A percentile compares a stretch with the other conserved stretches of the same genome.
phyloP scores from a whole-genome alignment of 2,888 invertebrate genomes.

The Beris chalybata region DNA sequence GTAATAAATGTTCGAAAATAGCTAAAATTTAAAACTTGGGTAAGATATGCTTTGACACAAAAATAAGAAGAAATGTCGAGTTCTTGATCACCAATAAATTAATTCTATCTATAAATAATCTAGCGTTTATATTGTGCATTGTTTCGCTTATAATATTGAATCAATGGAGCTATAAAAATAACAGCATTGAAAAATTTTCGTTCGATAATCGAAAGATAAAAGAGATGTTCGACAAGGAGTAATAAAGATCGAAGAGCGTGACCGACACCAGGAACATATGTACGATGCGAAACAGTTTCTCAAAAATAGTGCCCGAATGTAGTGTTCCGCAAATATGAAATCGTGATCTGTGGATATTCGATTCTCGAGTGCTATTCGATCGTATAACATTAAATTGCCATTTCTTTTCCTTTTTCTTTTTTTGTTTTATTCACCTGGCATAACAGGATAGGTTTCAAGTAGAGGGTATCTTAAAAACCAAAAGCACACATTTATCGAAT shows the following conservation, averaged over 20 bases:
- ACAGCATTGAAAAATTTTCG: conserved; percentile 27
- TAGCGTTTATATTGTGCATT: no score
- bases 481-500: conserved; percentile 22
- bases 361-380: conserved; percentile 23
- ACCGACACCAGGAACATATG: conserved; percentile 29
- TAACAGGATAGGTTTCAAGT: background rate
- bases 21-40: no score
- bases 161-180: conserved; percentile 23
- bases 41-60: no score
- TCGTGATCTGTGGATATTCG: conserved; percentile 26
- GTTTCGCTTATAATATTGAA: background rate
- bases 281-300: conserved; percentile 26
- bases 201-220: conserved; percentile 32
- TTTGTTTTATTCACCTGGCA: conserved; percentile 26
- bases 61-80: no score
- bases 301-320: conserved; percentile 19
- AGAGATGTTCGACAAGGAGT: conserved; percentile 29
- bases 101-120: no score
- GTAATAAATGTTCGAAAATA: no score
- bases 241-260: conserved; percentile 32
- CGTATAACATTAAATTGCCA: conserved; percentile 22
- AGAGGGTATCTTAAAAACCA: conserved; percentile 4
- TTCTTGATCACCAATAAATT: no score
- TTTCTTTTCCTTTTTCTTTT: conserved; percentile 21
- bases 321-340: conserved; percentile 31